Evolutionary conservation across 1,140 invertebrate genomes (phyloP), one percentile per base, ranked within the genome.

Genomic region (Kradibia gibbosae): DNA sequence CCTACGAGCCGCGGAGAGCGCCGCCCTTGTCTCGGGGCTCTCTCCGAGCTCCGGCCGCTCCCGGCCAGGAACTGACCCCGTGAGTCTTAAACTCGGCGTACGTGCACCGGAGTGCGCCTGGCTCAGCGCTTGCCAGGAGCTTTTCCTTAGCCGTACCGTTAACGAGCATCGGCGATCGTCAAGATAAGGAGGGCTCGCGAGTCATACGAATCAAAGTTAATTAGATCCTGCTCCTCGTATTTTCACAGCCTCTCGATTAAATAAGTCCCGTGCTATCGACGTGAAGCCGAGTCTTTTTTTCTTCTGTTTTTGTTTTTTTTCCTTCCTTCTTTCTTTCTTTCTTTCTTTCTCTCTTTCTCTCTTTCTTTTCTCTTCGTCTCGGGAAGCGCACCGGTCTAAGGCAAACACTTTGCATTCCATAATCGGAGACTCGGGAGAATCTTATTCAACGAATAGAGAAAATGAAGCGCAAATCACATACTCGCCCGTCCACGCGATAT

Each of bases 341-440:
- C n/a, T n/a, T n/a, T n/a, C n/a, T n/a, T n/a, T n/a, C n/a, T n/a
- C n/a, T n/a, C n/a, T n/a, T n/a, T n/a, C n/a, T n/a, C n/a, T n/a
- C n/a, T n/a, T n/a, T n/a, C n/a, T n/a, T n/a, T n/a, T n/a, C n/a
- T n/a, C n/a, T n/a, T n/a, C n/a, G n/a, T n/a, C n/a, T n/a, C n/a
- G n/a, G n/a, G n/a, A 28, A 39, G 4, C 34, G 4, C 15, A 67
- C 13, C 36, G 22, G 1, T 13, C n/a, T 1, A 17, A 17, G 28
- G 45, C 70, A 20, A 72, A 72, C 70, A 45, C 2, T 50, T 72
- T 50, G 11, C 45, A 50, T 48, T 72, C 28, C 42, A 48, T 72
- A 72, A 72, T 72, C n/a, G 7, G n/a, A 31, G n/a, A 7, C 10
- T n/a, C 1, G 5, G 13, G 11, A 45, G 15, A 10, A 48, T 45